These are phyloP conservation scores for Torymus tubicola DNA, from an alignment of 2,888 invertebrate species.

Conservation along the genomic window DNA sequence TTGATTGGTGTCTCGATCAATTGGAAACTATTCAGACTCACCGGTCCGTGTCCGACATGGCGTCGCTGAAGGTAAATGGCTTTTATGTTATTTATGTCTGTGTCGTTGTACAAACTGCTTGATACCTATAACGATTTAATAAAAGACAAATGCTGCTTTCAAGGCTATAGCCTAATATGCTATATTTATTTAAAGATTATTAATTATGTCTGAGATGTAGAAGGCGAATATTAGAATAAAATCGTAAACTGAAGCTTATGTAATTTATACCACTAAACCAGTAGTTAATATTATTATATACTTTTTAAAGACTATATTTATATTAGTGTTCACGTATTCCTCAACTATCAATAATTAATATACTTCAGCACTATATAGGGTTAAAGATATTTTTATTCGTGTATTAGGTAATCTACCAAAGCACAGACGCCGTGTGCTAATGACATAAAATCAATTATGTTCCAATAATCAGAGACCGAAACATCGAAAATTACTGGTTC, in stretches of 20 bases:
- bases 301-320: too few species aligned
- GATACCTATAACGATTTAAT: background rate
- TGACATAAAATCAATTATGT: slow-evolving; percentile 4
- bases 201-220: too few species aligned
- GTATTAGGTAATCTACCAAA: background rate
- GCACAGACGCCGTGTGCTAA: background rate
- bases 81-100: slow-evolving; percentile 3
- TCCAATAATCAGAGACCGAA: background rate
- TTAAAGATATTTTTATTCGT: too few species aligned
- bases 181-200: background rate
- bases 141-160: background rate
- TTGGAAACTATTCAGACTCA: slow-evolving; percentile 99
- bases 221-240: too few species aligned
- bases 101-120: background rate
- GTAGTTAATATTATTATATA: too few species aligned
- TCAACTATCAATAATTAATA: too few species aligned
- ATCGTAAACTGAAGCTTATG: too few species aligned
- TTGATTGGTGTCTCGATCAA: slow-evolving; percentile 99
- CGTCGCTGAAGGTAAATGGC: slow-evolving; percentile 93
- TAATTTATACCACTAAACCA: too few species aligned
- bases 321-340: too few species aligned
- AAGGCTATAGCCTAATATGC: background rate
- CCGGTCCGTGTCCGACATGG: slow-evolving; percentile 99
- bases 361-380: too few species aligned
- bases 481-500: background rate